Conservation (phyloP, 2,113 vertebrate species). For the Microtus pennsylvanicus region DNA sequence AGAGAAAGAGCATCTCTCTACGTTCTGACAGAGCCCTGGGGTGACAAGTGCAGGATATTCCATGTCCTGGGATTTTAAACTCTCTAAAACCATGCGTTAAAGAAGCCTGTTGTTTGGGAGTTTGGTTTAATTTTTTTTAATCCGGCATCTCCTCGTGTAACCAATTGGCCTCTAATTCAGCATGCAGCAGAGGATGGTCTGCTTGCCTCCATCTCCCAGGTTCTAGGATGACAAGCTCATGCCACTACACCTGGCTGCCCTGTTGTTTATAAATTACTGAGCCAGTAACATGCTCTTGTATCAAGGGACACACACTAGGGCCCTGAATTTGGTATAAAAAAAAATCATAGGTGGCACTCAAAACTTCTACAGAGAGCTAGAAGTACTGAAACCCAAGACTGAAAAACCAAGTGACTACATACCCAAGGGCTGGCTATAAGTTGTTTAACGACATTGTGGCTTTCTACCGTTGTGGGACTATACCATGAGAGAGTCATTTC, state of each 20-base stretch:
- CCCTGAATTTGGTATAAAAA: background rate
- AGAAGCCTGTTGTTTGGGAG: background rate
- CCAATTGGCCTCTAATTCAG: background rate
- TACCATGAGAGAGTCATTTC: background rate
- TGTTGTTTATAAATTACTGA: background rate
- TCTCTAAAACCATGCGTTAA: background rate
- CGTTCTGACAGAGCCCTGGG: background rate
- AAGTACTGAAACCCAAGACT: background rate
- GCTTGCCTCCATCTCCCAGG: background rate
- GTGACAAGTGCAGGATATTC: background rate
- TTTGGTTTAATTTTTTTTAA: background rate
- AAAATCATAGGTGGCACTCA: background rate
- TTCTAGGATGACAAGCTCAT: background rate
- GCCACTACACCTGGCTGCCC: background rate
- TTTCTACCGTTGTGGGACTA: background rate
- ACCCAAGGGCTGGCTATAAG: background rate
- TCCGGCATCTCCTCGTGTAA: background rate
- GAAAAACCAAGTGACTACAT: background rate
- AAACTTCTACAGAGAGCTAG: conserved; percentile 1
- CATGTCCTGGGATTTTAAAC: background rate
- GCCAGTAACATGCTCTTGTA: background rate
- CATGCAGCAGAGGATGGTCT: background rate
- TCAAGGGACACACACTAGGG: background rate
- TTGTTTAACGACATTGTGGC: background rate
- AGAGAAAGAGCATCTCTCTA: background rate